These are phyloP conservation scores for Pyrocephalus nanus DNA, from an alignment of 2,797 vertebrate genomes.

Conservation along the genomic window DNA sequence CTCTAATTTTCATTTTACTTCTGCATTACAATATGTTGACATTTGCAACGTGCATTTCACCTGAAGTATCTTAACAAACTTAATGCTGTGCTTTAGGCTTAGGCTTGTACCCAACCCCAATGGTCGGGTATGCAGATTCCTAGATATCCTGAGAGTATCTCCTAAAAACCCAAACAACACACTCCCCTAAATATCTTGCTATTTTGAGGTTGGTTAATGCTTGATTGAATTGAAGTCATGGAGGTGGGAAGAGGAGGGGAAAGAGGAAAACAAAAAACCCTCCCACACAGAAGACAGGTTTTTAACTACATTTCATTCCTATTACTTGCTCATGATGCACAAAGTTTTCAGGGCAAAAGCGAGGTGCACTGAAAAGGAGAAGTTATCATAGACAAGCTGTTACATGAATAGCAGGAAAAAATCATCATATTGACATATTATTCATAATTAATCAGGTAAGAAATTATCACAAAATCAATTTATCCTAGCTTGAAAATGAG, in stretches of 20 bases:
- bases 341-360: not conserved
- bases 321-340: not conserved
- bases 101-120: not conserved
- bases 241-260: rapidly evolving
- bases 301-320: not conserved
- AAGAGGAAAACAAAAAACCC: not conserved
- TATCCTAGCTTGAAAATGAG: conserved; percentile 37
- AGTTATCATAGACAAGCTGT: not conserved
- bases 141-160: not conserved
- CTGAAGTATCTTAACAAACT: not conserved
- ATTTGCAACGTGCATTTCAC: not conserved
- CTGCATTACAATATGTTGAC: not conserved
- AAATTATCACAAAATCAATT: conserved; percentile 48
- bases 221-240: not conserved
- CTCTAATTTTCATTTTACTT: not conserved
- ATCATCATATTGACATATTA: conserved; percentile 4
- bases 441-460: conserved; percentile 51
- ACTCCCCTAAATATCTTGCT: not conserved
- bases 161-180: not conserved
- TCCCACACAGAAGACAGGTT: not conserved
- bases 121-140: not conserved
- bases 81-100: not conserved
- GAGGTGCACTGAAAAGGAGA: not conserved
- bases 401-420: not conserved
- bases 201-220: not conserved